phyloP scores from a whole-genome alignment of 2,113 vertebrate species.

The Physeter macrocephalus region DNA sequence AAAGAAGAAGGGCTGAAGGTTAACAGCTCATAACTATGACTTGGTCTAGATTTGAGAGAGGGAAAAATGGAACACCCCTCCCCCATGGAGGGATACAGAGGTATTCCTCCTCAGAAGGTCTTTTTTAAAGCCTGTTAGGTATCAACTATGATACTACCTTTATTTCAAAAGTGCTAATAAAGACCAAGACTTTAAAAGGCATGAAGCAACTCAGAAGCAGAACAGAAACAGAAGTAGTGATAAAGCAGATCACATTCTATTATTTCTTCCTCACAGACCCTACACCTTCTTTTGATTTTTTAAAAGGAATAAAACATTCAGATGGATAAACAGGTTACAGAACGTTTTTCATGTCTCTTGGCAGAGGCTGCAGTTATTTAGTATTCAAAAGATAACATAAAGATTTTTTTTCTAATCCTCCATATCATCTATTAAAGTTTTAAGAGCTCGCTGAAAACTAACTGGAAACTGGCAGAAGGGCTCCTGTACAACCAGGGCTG shows the following conservation, averaged over 20 bases:
- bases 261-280: neutral
- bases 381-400: conserved; percentile 5
- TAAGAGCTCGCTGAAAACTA: neutral
- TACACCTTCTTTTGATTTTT: neutral
- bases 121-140: neutral
- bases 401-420: neutral
- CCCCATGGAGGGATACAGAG: neutral
- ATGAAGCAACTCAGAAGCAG: neutral
- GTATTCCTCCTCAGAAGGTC: neutral
- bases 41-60: neutral
- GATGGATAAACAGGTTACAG: neutral
- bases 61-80: neutral
- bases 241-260: neutral
- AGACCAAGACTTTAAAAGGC: neutral
- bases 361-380: neutral
- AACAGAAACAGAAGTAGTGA: neutral
- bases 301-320: conserved; percentile 15
- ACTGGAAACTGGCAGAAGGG: neutral
- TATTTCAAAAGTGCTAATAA: neutral
- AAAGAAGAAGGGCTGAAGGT: neutral
- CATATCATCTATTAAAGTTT: neutral
- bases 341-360: neutral
- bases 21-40: neutral
- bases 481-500: neutral
- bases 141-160: neutral